Base-by-base conservation (phyloP, 2,113 vertebrate species). In the Ceyx cyanopectus region DNA sequence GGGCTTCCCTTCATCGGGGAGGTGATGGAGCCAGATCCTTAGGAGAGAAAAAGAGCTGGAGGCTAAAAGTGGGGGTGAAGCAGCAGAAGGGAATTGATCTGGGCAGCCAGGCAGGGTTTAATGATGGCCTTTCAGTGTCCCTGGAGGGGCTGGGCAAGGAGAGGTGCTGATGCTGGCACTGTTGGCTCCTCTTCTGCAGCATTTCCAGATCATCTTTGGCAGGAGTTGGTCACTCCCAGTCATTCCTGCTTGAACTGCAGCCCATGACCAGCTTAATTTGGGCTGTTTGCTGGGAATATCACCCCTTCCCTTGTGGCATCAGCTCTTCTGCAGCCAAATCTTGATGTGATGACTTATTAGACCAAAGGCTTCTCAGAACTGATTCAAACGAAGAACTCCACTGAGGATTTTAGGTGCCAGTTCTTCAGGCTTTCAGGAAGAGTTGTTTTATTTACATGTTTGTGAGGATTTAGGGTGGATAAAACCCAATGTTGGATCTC, bases 211-310 rank as follows among this genome's bases (percentile, higher is more conserved):
- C 70, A 56, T 37, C 46, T 15, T 45, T 45, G 32, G 24, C 22
- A 5, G 46, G 32, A 14, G 1, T 72, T 54, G 66, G 34, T 58
- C 26, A 3, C 76, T 12, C 58, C 0, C 0, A n/a, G 32, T 61
- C 50, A 41, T 40, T 81, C 58, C 69, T 81, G 63, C 51, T 60
- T 43, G 46, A 56, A 5, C 37, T 43, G 7, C 51, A 66, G 43
- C 58, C 43, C 5, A 1, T 27, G 32, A 13, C n/a, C 32, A 4
- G 26, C 76, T 76, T 48, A 37, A 48, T 70, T 65, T 48, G 63
- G 32, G 4, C 21, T 65, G 46, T 66, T 89, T 89, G 65, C 46
- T 66, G 32, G 43, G 75, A 81, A 27, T 40, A 6, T 48, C 61
- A 43, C 24, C 60, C 24, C 23, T 73, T 56, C 48, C 14, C 2